Evolutionary conservation across 1,140 invertebrate species (phyloP).

Genomic region (Drosophila quadrilineata): DNA sequence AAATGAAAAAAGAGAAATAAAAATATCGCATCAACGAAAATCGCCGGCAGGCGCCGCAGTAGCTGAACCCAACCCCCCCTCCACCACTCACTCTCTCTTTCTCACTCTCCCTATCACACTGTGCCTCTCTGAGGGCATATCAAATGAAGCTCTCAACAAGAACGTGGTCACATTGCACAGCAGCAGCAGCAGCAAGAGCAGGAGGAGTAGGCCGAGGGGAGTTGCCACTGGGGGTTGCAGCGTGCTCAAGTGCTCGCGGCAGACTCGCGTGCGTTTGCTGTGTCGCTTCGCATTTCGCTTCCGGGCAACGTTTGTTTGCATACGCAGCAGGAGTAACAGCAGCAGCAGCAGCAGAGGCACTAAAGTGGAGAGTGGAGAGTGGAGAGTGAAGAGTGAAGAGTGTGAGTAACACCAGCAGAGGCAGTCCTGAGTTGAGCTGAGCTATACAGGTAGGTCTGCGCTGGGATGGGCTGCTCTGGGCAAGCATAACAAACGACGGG

Average conservation of each 20-base stretch:
- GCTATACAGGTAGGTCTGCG: no score
- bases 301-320: conserved; percentile 71
- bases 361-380: background rate
- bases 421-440: no score
- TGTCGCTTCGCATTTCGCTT: conserved; percentile 64
- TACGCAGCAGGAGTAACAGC: conserved; percentile 53
- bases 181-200: no score
- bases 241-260: conserved; percentile 69
- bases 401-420: no score
- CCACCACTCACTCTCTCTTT: no score
- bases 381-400: no score
- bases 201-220: conserved; percentile 7
- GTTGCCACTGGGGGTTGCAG: conserved; percentile 19
- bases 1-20: no score
- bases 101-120: no score
- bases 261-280: conserved; percentile 28
- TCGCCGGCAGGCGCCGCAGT: conserved; percentile 39
- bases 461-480: no score
- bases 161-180: no score
- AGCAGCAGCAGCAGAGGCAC: background rate
- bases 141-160: conserved; percentile 74
- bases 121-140: conserved; percentile 29
- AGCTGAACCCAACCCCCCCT: no score
- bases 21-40: conserved; percentile 30
- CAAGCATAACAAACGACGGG: no score